phyloP scores from a whole-genome alignment of 1,140 invertebrate species.

The Papilio polyxenes region DNA sequence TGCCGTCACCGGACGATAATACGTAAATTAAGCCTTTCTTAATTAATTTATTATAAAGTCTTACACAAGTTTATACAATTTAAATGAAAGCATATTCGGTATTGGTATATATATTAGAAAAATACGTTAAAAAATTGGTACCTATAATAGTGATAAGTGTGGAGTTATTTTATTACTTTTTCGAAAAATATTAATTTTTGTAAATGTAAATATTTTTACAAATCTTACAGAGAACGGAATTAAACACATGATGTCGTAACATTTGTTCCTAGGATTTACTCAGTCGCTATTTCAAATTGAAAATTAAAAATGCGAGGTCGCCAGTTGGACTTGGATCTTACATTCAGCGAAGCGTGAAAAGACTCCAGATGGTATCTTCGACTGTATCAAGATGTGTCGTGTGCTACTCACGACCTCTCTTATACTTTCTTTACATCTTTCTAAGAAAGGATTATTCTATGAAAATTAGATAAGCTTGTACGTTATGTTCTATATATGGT shows the following conservation, averaged over 20 bases:
- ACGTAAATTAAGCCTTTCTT: no score
- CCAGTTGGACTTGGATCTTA: conserved; percentile 30
- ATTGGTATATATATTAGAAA: no score
- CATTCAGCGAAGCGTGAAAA: conserved; percentile 46
- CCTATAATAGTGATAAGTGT: no score
- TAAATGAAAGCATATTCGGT: no score
- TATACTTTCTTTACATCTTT: conserved; percentile 14
- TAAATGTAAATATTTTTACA: no score
- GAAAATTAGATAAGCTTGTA: conserved; percentile 25
- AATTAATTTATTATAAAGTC: no score
- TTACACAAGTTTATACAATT: no score
- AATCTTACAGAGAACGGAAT: not conserved
- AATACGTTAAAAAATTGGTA: no score
- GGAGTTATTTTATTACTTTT: no score
- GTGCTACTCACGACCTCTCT: not conserved
- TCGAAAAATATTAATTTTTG: no score
- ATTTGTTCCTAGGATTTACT: not conserved
- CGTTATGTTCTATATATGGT: not conserved
- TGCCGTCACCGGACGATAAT: no score
- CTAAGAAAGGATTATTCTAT: conserved; percentile 9
- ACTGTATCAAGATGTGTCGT: conserved; percentile 36
- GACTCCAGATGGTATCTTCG: conserved; percentile 44
- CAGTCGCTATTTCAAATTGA: conserved; percentile 32
- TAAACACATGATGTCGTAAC: not conserved
- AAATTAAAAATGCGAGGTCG: conserved; percentile 45